Evolutionary conservation across 2,797 vertebrate genomes (phyloP), one percentile per base, ranked within the genome.

Genomic region (Halcyon leucocephala): DNA sequence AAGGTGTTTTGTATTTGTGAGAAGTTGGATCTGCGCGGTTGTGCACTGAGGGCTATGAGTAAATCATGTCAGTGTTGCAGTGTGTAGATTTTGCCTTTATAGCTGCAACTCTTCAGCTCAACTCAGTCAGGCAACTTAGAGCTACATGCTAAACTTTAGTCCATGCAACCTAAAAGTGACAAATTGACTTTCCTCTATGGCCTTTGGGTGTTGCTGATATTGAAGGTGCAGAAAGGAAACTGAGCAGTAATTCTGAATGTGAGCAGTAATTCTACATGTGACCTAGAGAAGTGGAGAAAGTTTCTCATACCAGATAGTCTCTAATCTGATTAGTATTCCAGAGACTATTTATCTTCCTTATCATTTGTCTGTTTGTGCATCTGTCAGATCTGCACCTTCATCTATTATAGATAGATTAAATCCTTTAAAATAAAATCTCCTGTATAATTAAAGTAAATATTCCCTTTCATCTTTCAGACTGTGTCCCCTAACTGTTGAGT

Each of bases 291-390:
- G 85, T 6, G 18, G 48, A 82, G 28, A 49, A 77, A 89, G 55
- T 79, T 93, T 41, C 25, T 18, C 31, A 0, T 69, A 41, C 81
- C 54, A 39, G 58, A 33, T 41, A 66, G 54, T 88, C 66, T 92
- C 51, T 83, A 71, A 84, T 86, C 86, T 93, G 93, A 87, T 95
- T 94, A 96, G 82, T 83, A 89, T 96, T 97, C 92, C 48, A 70
- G 86, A 83, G 88, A 35, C 82, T 85, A 7, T 89, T 95, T 85
- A 44, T 93, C 51, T 80, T 93, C 48, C 44, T 62, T 86, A 83
- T 74, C 10, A 1, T 92, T 91, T 9, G 2, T 83, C 74, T 89
- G 46, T 93, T 94, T 96, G 79, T 87, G 57, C 93, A 81, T 70
- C 89, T 97, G 81, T 96, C 79, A 97, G 71, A 89, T 79, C 78